phyloP scores from a whole-genome alignment of 2,888 invertebrate genomes.

The Oscheius sp. region DNA sequence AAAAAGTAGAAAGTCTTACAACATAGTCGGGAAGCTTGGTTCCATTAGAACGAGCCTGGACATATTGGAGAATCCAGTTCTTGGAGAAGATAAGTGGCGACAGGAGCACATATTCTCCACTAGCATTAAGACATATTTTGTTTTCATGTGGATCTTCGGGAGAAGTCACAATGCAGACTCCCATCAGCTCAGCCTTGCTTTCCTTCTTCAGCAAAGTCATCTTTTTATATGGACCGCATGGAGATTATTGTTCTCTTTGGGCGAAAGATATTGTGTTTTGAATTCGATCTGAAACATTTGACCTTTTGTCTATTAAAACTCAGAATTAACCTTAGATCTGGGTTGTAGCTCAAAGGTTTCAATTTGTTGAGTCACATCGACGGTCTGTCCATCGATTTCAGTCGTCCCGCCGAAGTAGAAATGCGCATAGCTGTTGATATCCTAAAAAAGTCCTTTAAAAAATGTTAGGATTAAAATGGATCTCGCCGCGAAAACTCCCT shows the following conservation, averaged over 20 bases:
- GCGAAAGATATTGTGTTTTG: not conserved
- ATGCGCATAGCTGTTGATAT: not conserved
- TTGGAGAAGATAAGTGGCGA: conserved; percentile 21
- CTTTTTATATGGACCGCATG: not conserved
- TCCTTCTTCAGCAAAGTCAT: not conserved
- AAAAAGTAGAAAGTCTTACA: not conserved
- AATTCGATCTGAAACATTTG: conserved; percentile 15
- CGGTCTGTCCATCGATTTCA: conserved; percentile 4
- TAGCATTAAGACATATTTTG: no score
- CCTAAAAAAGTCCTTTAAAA: no score
- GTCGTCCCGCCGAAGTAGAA: conserved; percentile 27
- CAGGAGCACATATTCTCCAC: conserved; percentile 3
- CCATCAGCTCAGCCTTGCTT: no score
- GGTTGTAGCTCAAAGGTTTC: not conserved
- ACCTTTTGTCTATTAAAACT: not conserved
- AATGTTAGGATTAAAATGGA: no score
- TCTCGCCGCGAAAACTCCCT: no score
- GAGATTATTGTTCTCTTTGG: not conserved
- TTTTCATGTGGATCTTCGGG: conserved; percentile 3
- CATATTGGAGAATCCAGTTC: not conserved
- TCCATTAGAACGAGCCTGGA: conserved; percentile 1
- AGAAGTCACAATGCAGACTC: not conserved
- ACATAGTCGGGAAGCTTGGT: conserved; percentile 8
- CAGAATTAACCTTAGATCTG: no score
- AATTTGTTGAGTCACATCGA: not conserved